These are phyloP conservation scores for Agrilus cyanescens DNA, from an alignment of 2,888 invertebrate species.

Conservation along the genomic window DNA sequence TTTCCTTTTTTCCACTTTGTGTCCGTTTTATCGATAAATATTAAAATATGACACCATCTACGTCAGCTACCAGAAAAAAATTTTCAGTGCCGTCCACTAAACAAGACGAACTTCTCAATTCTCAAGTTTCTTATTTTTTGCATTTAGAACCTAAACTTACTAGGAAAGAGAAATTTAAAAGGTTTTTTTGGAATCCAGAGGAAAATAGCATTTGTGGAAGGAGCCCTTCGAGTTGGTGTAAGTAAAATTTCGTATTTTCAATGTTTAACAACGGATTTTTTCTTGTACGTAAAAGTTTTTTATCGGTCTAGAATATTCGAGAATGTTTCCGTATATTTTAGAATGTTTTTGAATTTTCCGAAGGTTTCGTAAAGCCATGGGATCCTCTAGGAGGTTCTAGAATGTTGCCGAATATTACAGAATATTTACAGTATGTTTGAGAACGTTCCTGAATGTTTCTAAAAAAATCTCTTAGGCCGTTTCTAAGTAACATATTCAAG, in stretches of 20 bases:
- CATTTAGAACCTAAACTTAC: slow-evolving; percentile 47
- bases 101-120: slow-evolving; percentile 31
- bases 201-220: slow-evolving; percentile 64
- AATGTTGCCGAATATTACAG: too few relatives aligned
- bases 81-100: slow-evolving; percentile 25
- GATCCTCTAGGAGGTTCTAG: too few relatives aligned
- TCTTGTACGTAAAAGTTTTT: not conserved
- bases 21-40: not conserved
- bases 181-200: slow-evolving; percentile 67
- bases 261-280: slow-evolving; percentile 1
- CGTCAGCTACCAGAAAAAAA: slow-evolving; percentile 16
- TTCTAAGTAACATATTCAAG: too few relatives aligned
- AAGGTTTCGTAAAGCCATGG: too few relatives aligned
- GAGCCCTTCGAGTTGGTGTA: slow-evolving; percentile 73
- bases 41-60: slow-evolving; percentile 17
- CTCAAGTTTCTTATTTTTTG: slow-evolving; percentile 46
- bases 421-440: too few relatives aligned
- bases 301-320: not conserved
- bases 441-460: too few relatives aligned
- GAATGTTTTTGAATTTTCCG: too few relatives aligned
- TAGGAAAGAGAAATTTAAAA: slow-evolving; percentile 45
- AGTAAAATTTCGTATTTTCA: slow-evolving; percentile 35
- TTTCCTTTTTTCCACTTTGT: slow-evolving; percentile 3
- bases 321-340: too few relatives aligned
- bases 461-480: too few relatives aligned